These are phyloP conservation scores for Progne subis DNA, from an alignment of 2,113 vertebrate genomes.

Conservation along the genomic window DNA sequence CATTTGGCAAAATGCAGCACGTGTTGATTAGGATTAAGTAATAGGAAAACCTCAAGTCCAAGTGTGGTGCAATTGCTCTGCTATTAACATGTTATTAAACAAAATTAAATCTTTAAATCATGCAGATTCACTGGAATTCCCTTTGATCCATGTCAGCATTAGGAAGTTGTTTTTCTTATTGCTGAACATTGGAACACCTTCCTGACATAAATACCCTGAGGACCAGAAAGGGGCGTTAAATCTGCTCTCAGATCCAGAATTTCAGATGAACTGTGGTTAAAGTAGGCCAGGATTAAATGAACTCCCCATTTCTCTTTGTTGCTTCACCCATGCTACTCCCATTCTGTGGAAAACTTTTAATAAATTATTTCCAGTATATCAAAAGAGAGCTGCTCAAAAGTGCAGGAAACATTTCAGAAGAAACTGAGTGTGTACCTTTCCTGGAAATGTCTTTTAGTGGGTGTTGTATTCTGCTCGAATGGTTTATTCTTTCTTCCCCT, in stretches of 20 bases:
- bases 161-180: neutral
- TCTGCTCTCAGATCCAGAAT: neutral
- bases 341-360: neutral
- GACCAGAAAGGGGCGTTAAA: neutral
- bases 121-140: neutral
- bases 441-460: neutral
- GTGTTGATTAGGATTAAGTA: neutral
- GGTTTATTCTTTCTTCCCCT: too few relatives aligned
- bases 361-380: neutral
- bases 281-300: neutral
- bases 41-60: neutral
- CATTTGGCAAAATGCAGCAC: neutral
- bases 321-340: neutral
- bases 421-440: neutral
- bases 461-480: too few relatives aligned
- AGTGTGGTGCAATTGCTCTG: neutral
- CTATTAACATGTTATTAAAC: neutral
- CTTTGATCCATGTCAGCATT: neutral
- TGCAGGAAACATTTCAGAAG: neutral
- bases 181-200: neutral
- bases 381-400: neutral
- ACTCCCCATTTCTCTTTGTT: neutral
- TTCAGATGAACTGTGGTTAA: neutral
- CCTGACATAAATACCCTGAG: neutral
- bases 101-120: slow-evolving; percentile 2